These are phyloP conservation scores for Tylochromis polylepis DNA, from an alignment of 2,113 vertebrate genomes.

Conservation along the genomic window DNA sequence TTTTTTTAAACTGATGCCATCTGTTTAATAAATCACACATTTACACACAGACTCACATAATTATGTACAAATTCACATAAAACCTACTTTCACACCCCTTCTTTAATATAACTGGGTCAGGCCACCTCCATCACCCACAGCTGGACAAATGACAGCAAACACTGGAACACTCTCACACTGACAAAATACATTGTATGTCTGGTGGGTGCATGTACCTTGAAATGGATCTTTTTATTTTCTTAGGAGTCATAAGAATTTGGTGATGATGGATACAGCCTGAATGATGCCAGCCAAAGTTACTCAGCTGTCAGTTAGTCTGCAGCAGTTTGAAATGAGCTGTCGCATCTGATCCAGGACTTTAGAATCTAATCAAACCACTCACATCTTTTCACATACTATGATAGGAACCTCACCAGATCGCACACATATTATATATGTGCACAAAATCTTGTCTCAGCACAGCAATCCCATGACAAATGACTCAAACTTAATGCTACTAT, in stretches of 20 bases:
- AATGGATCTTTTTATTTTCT: background rate
- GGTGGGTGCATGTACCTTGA: background rate
- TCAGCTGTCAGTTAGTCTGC: background rate
- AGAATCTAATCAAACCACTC: background rate
- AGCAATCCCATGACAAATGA: background rate
- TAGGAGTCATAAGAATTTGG: background rate
- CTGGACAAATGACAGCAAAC: background rate
- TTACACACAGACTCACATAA: background rate
- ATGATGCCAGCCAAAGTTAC: background rate
- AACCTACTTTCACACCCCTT: background rate
- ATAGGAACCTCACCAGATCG: background rate
- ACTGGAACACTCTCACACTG: background rate
- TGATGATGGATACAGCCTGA: background rate
- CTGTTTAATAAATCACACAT: background rate
- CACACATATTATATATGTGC: background rate
- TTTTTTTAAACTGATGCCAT: background rate
- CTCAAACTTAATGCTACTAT: background rate
- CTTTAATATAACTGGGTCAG: fast-evolving
- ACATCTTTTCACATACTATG: background rate
- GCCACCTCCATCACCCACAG: background rate
- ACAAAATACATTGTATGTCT: background rate
- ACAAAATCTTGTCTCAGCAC: background rate
- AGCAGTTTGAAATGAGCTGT: background rate
- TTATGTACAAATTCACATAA: background rate
- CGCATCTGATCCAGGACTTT: background rate